A percentile compares a stretch with the other conserved stretches of the same genome.
Evolutionary conservation across 2,888 invertebrate species (phyloP).

Genomic region (Neoscelio sp.): DNA sequence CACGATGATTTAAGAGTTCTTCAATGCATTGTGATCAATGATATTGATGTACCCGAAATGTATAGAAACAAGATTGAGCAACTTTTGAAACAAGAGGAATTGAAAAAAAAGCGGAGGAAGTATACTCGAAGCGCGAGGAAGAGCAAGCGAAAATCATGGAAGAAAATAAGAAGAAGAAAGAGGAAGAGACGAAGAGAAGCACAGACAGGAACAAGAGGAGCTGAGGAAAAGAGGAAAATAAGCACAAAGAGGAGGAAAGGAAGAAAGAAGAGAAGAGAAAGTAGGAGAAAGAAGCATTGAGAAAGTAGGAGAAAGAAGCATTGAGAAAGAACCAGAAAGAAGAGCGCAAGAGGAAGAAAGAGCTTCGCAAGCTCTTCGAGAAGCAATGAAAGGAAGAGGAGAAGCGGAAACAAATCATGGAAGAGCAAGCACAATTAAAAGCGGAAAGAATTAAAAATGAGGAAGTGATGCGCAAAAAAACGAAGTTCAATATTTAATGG

Average conservation of each 20-base stretch:
- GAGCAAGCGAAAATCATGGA: no score
- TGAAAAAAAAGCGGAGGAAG: constrained; percentile 6
- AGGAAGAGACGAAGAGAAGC: no score
- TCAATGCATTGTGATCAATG: not conserved
- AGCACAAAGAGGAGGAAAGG: no score
- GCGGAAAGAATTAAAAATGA: constrained; percentile 73
- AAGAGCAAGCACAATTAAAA: constrained; percentile 80
- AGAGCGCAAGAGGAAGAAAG: constrained; percentile 81
- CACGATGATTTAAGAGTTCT: not conserved
- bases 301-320: constrained; percentile 82
- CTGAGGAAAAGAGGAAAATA: constrained; percentile 84
- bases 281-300: constrained; percentile 83
- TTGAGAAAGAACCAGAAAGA: constrained; percentile 83
- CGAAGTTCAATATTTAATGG: no score
- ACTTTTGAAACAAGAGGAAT: not conserved
- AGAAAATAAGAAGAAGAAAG: no score
- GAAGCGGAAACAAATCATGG: constrained; percentile 83
- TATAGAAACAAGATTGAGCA: constrained; percentile 9
- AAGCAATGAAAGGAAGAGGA: constrained; percentile 83
- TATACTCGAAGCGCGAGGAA: no score
- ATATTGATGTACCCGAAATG: constrained; percentile 5
- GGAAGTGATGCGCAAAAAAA: constrained; percentile 44
- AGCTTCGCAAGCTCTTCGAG: constrained; percentile 79
- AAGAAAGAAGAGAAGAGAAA: constrained; percentile 84
- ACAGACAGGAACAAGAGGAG: constrained; percentile 85